These are phyloP conservation scores for Pogonomyrmex californicus DNA, from an alignment of 1,140 invertebrate genomes.

Conservation along the genomic window DNA sequence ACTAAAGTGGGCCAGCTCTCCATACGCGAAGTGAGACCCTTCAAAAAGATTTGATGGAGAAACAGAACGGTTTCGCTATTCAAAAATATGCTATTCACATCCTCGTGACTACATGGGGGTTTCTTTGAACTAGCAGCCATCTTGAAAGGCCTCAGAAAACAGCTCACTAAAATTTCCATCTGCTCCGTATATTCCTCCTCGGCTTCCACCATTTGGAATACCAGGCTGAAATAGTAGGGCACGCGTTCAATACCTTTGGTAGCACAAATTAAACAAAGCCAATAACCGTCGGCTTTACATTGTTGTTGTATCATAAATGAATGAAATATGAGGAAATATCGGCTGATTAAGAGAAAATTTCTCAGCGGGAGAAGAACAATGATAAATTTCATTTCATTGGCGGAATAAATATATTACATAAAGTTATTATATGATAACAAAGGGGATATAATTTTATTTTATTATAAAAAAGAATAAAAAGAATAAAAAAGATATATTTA, in stretches of 20 bases:
- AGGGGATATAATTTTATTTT: conserved; percentile 6
- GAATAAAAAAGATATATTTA: no score
- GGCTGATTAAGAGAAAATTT: conserved; percentile 23
- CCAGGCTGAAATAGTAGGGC: conserved; percentile 89
- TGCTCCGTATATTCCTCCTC: conserved; percentile 97
- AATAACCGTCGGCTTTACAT: conserved; percentile 27
- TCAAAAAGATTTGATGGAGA: conserved; percentile 97
- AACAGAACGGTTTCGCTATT: conserved; percentile 98
- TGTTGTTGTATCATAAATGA: conserved; percentile 16
- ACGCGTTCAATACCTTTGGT: not conserved
- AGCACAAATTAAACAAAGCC: conserved; percentile 28
- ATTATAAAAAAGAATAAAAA: not conserved
- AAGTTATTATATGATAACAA: not conserved
- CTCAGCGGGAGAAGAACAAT: not conserved
- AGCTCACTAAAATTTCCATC: conserved; percentile 96
- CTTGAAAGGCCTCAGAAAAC: conserved; percentile 96
- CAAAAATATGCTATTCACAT: conserved; percentile 98
- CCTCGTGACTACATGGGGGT: conserved; percentile 97
- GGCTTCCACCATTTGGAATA: conserved; percentile 97
- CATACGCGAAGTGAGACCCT: conserved; percentile 96
- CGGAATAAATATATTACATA: not conserved
- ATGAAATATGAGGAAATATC: conserved; percentile 12
- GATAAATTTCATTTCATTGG: not conserved
- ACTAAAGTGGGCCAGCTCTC: conserved; percentile 97
- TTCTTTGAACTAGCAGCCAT: conserved; percentile 98